Evolutionary conservation across 2,113 vertebrate genomes (phyloP), one percentile per base, ranked within the genome.

Genomic region (Xiphophorus maculatus): DNA sequence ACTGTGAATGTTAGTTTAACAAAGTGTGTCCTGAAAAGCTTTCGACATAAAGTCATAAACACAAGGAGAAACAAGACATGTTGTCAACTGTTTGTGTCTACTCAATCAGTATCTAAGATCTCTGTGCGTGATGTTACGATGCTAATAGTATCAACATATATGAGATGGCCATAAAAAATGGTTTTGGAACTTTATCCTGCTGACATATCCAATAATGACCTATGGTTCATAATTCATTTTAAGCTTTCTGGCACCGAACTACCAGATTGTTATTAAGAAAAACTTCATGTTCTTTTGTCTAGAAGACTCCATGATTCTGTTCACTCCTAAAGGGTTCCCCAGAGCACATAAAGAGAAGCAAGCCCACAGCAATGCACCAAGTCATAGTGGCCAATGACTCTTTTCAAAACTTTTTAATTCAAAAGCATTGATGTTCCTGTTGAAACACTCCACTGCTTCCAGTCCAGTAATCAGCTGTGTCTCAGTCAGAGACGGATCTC

Each of bases 21-120:
- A 54, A 54, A 54, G 19, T 4, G 1, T 22, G 17, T n/a, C 14
- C 17, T 76, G 33, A 35, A 74, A 48, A 69, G 1, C 27, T 37
- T 51, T 13, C 6, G 63, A 35, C 37, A 70, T 70, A 51, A 76
- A 73, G 54, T 65, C 62, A 70, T 76, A 44, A 62, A 65, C 73
- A 71, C 73, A 44, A 62, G 32, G 28, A 63, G 40, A 76, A 76
- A 71, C 32, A 33, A 61, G 51, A 66, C 2, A 25, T 35, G 61
- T 35, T 74, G 33, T 40, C 37, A 33, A 28, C 32, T 27, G 61
- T 22, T 54, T 54, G 19, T 19, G 6, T 19, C 19, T 19, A 5
- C 17, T 48, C 17, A 15, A 48, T 14, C 15, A 19, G 13, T 19
- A 19, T 40, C 37, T 42, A 17, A 51, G 19, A 9, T 19, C 19